Base-by-base conservation (phyloP, 1,140 invertebrate genomes). In the Zaprionus camerounensis region DNA sequence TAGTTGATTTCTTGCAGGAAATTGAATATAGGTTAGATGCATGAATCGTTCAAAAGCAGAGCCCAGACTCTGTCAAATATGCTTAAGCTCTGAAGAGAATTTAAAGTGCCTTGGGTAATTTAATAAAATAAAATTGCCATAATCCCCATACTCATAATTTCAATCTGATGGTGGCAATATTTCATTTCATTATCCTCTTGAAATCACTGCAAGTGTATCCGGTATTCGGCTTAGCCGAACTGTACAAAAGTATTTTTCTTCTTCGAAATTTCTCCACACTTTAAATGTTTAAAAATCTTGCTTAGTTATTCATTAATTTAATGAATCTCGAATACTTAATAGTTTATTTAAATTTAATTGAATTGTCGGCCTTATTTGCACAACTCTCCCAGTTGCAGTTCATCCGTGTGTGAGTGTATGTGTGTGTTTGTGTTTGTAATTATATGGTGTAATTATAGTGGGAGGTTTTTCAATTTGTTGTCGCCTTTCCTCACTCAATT, bases 301-400 rank as follows among this genome's bases (percentile, higher is more conserved):
- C 15, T 46, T 11, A n/a, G 13, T 15, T 51, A 59, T 76, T 76
- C 55, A 65, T 71, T 76, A 71, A 70, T 75, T 75, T 75, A 64
- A 75, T 71, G 67, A 75, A 71, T 64, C 11, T 5, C 31, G n/a
- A 11, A 53, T 58, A 57, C 59, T 75, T 68, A 57, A 70, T 49
- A 73, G 28, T 56, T 75, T 63, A 41, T 63, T 58, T 34, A 62
- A 34, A 20, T 71, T 51, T 76, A 76, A 65, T 76, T 76, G 68
- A 71, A 71, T 55, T 75, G 24, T 24, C 44, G 36, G 17, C 41
- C n/a, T 1, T 70, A 61, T 56, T 74, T 61, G 71, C 66, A 62
- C 71, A 69, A 34, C 31, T 57, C 28, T 63, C 57, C 57, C 58
- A 12, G 24, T 66, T 38, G 15, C n/a, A 46, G n/a, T 46, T 46